These are phyloP conservation scores for Lithodes maja DNA, from an alignment of 2,888 invertebrate species.

Conservation along the genomic window DNA sequence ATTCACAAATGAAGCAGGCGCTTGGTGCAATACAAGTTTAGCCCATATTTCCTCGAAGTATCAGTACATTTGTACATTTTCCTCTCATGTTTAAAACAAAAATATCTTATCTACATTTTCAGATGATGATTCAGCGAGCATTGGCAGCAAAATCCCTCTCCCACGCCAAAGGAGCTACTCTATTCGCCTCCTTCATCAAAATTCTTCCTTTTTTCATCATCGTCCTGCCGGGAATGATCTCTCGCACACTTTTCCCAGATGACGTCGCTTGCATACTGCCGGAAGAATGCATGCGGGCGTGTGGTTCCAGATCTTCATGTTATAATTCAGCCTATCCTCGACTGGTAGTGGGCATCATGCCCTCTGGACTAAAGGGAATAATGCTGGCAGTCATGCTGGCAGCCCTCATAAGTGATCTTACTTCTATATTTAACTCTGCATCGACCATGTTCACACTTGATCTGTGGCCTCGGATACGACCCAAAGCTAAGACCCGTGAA, in stretches of 20 bases:
- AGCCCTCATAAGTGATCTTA: slow-evolving; percentile 77
- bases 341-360: slow-evolving; percentile 77
- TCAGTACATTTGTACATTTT: background rate
- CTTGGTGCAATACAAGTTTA: too few relatives aligned
- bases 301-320: slow-evolving; percentile 76
- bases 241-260: slow-evolving; percentile 75
- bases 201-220: slow-evolving; percentile 76
- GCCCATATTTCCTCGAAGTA: too few relatives aligned
- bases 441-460: slow-evolving; percentile 78
- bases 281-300: slow-evolving; percentile 75
- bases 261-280: slow-evolving; percentile 76
- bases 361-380: slow-evolving; percentile 74
- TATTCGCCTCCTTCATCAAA: slow-evolving; percentile 76
- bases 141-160: slow-evolving; percentile 77
- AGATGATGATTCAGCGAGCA: slow-evolving; percentile 78
- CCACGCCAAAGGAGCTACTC: slow-evolving; percentile 77
- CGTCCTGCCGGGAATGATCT: slow-evolving; percentile 77
- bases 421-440: slow-evolving; percentile 78
- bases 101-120: background rate
- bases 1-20: too few relatives aligned
- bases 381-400: slow-evolving; percentile 78
- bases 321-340: slow-evolving; percentile 78
- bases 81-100: background rate
- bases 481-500: slow-evolving; percentile 74
- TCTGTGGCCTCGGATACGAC: slow-evolving; percentile 76